Evolutionary conservation across 2,888 invertebrate species (phyloP), one percentile per base, ranked within the genome.

Genomic region (Brassicogethes aeneus): DNA sequence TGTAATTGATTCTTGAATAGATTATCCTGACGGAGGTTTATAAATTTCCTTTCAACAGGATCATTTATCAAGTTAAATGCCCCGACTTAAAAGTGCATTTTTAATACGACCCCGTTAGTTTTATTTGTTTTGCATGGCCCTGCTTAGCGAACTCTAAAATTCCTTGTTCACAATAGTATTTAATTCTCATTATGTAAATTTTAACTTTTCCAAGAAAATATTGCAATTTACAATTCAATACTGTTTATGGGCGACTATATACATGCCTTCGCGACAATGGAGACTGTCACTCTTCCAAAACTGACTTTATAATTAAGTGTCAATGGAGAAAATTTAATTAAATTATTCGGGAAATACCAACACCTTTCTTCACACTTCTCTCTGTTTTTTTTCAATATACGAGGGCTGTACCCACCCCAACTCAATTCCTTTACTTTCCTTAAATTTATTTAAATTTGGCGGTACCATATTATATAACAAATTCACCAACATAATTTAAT

Each of bases 11-110:
- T 56, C 57, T 50, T 48, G 48, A 52, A 53, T 57, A 39, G 51
- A 50, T 53, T 47, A 50, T 51, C 57, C 53, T 53, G 59, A 57
- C 59, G 51, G 55, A n/a, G 50, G 54, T 61, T 60, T 60, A 61
- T 60, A 56, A 56, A 59, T 56, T 58, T 50, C 52, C 45, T 46
- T 49, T 41, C 38, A n/a, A 46, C 47, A 46, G n/a, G 49, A 46
- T 52, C 56, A 56, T 59, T 56, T 52, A 56, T 57, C 59, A 59
- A 37, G 41, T 42, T 45, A 47, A 50, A 47, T 46, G 42, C 40
- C 48, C 30, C 38, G 39, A 42, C 40, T 48, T 46, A 36, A 43
- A 29, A 37, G 41, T 52, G 47, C 47, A 50, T 37, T 47, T 44
- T 45, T 43, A 47, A 35, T 13, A 23, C n/a, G n/a, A n/a, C n/a